Percentiles rank a stretch among this genome's conserved stretches.
Conservation (phyloP, 2,888 invertebrate species). For the Apomyelois bistriatella region DNA sequence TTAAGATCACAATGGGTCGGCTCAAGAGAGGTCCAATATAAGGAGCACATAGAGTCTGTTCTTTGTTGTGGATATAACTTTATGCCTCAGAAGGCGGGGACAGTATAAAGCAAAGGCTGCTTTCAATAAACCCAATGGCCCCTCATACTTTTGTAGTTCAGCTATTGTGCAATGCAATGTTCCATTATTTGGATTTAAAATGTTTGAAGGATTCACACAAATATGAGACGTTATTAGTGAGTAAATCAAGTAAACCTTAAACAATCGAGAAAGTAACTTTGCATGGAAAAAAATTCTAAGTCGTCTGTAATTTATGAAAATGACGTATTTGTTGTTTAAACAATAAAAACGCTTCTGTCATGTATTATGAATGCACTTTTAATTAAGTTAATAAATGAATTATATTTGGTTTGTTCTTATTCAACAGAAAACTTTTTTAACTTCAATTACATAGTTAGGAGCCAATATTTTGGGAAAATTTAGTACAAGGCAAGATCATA, state of each 20-base stretch:
- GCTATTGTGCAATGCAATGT: constrained; percentile 63
- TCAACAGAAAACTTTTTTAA: no score
- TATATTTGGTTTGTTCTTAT: no score
- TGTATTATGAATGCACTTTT: no score
- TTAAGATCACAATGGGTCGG: constrained; percentile 77
- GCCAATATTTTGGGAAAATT: no score
- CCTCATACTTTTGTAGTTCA: constrained; percentile 60
- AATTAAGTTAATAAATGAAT: no score
- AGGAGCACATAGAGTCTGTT: constrained; percentile 67
- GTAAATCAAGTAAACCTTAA: not conserved
- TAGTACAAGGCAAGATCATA: no score
- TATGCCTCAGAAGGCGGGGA: constrained; percentile 69
- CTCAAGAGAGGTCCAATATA: constrained; percentile 77
- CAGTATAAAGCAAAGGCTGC: constrained; percentile 60
- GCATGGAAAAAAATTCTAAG: not conserved
- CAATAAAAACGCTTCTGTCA: no score
- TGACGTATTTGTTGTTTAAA: no score
- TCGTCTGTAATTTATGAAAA: no score
- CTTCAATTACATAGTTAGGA: no score
- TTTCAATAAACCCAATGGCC: constrained; percentile 72
- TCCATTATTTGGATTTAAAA: constrained; percentile 25
- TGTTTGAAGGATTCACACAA: not conserved
- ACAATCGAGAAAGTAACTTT: not conserved
- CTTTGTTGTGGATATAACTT: constrained; percentile 79
- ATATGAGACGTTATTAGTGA: not conserved